phyloP scores from a whole-genome alignment of 1,140 invertebrate species.

The Phortica variegata region DNA sequence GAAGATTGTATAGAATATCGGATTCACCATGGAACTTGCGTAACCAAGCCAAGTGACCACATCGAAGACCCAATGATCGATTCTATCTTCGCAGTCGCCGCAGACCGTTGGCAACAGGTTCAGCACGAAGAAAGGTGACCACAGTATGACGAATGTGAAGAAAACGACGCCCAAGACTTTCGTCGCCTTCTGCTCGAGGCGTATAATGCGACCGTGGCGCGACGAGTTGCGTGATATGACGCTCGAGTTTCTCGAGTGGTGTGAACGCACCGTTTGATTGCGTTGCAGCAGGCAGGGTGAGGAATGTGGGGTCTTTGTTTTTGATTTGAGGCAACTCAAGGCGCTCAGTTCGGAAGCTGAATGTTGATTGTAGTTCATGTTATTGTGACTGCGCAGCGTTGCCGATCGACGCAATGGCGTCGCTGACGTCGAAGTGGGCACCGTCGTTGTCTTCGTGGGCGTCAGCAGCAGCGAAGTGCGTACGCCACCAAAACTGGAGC shows the following conservation, averaged over 20 bases:
- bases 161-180: constrained; percentile 91
- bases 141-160: constrained; percentile 89
- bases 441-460: constrained; percentile 49
- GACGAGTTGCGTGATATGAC: constrained; percentile 78
- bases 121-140: constrained; percentile 91
- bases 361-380: constrained; percentile 46
- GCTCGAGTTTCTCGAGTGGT: constrained; percentile 74
- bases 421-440: constrained; percentile 51
- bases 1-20: constrained; percentile 93
- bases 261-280: constrained; percentile 60
- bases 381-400: constrained; percentile 62
- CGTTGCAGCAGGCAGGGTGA: constrained; percentile 58
- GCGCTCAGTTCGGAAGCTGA: constrained; percentile 11
- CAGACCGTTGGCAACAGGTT: constrained; percentile 81
- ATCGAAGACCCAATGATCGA: constrained; percentile 77
- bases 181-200: constrained; percentile 90
- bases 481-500: constrained; percentile 65
- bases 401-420: constrained; percentile 61
- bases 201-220: constrained; percentile 76
- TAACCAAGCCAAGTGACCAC: constrained; percentile 90
- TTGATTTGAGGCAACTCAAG: constrained; percentile 17
- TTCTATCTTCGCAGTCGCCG: constrained; percentile 71
- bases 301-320: constrained; percentile 50
- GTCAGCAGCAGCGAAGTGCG: constrained; percentile 58
- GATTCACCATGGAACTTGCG: constrained; percentile 90